A percentile compares a stretch with the other conserved stretches of the same genome.
These are phyloP conservation scores for Brassicogethes aeneus DNA, from an alignment of 2,888 invertebrate species.

Conservation along the genomic window DNA sequence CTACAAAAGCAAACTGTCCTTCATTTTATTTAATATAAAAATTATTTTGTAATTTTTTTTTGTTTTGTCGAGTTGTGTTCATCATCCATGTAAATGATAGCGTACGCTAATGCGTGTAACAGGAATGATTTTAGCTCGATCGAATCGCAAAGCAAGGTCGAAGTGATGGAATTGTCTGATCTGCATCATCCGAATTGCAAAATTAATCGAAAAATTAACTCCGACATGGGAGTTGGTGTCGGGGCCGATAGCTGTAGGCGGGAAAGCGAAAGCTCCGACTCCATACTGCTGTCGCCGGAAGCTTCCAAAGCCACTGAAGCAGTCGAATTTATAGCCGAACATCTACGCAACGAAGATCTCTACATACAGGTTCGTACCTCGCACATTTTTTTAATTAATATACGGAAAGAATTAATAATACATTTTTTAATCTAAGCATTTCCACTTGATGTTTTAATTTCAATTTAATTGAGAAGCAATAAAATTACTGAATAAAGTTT, in stretches of 20 bases:
- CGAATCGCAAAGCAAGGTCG: conserved; percentile 78
- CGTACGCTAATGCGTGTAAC: not conserved
- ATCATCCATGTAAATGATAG: no score
- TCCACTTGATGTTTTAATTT: no score
- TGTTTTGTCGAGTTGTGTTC: no score
- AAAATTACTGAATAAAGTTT: no score
- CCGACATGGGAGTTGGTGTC: conserved; percentile 50
- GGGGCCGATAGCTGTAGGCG: conserved; percentile 62
- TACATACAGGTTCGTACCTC: conserved; percentile 78
- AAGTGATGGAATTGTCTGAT: conserved; percentile 88
- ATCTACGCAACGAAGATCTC: conserved; percentile 94
- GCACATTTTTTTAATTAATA: not conserved
- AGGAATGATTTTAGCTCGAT: conserved; percentile 47
- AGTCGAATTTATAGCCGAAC: conserved; percentile 96
- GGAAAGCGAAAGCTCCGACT: conserved; percentile 87
- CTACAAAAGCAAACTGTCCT: no score
- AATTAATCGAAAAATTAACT: conserved; percentile 75
- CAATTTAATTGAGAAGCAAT: no score
- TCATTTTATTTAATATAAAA: no score
- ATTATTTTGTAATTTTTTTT: no score
- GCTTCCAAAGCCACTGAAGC: conserved; percentile 95
- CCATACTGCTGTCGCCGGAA: conserved; percentile 82
- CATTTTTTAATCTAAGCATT: not conserved
- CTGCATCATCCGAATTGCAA: conserved; percentile 95
- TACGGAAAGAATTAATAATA: not conserved